A percentile compares a stretch with the other conserved stretches of the same genome.
These are phyloP conservation scores for Myxocyprinus asiaticus DNA, from an alignment of 2,113 vertebrate species.

Conservation along the genomic window DNA sequence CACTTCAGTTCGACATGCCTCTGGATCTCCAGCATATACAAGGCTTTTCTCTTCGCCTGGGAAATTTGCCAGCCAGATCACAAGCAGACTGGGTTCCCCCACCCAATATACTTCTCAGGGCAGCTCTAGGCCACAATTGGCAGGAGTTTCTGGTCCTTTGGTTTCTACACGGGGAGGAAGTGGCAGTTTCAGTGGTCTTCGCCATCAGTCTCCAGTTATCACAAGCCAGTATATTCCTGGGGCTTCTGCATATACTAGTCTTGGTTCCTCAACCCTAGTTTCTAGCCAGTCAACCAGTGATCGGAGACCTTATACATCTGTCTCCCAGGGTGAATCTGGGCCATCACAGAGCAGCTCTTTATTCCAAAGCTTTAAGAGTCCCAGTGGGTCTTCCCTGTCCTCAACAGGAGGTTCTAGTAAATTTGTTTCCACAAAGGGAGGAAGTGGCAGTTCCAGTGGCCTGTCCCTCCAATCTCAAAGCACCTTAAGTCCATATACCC, in stretches of 20 bases:
- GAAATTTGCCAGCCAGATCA: no score
- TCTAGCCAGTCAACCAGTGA: neutral
- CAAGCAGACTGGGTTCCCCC: neutral
- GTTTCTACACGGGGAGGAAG: neutral
- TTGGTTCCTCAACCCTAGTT: fast-evolving
- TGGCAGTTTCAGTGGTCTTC: neutral
- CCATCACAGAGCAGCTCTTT: neutral
- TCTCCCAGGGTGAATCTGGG: neutral
- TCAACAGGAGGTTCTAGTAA: neutral
- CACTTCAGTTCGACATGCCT: no score
- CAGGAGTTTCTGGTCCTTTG: neutral
- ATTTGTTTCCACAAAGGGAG: neutral
- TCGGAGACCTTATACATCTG: neutral
- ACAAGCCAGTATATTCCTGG: neutral
- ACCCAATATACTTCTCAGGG: neutral
- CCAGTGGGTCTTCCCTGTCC: neutral
- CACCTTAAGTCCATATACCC: neutral
- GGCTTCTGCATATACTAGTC: neutral
- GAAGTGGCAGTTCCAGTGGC: neutral
- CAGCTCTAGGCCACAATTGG: neutral
- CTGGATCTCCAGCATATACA: no score
- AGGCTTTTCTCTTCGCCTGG: no score
- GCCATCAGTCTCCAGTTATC: neutral
- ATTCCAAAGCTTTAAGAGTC: neutral
- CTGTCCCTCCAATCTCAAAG: no score